These are phyloP conservation scores for Smithornis capensis DNA, from an alignment of 2,113 vertebrate species.

Conservation along the genomic window DNA sequence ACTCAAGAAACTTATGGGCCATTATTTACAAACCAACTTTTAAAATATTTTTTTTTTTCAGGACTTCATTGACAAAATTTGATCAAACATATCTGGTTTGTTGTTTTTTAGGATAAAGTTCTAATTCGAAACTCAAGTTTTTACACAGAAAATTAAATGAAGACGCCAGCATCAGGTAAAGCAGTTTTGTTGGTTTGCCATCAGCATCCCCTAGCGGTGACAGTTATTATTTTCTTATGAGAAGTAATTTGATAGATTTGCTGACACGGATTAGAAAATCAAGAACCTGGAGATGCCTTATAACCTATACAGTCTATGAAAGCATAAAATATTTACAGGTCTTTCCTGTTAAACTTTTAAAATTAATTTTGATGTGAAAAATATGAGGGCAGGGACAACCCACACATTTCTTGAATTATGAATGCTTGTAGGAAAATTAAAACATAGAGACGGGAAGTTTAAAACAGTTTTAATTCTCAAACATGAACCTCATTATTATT, in stretches of 20 bases:
- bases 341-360: not conserved
- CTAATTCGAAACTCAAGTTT: not conserved
- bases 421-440: not conserved
- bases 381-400: rapidly evolving
- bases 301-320: not conserved
- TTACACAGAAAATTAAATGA: not conserved
- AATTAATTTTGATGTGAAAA: not conserved
- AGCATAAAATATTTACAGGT: not conserved
- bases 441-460: not conserved
- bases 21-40: not conserved
- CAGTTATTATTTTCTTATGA: not conserved
- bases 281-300: not conserved
- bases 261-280: not conserved
- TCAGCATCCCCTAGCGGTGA: conserved; percentile 65
- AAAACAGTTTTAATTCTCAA: not conserved
- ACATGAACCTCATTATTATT: not conserved
- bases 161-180: rapidly evolving
- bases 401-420: not conserved
- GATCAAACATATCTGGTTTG: not conserved
- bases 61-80: not conserved
- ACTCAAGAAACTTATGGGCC: not conserved
- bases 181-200: conserved; percentile 24
- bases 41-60: not conserved
- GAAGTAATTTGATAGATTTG: not conserved
- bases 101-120: not conserved